phyloP scores from a whole-genome alignment of 2,113 vertebrate genomes.

The Thermophis baileyi region DNA sequence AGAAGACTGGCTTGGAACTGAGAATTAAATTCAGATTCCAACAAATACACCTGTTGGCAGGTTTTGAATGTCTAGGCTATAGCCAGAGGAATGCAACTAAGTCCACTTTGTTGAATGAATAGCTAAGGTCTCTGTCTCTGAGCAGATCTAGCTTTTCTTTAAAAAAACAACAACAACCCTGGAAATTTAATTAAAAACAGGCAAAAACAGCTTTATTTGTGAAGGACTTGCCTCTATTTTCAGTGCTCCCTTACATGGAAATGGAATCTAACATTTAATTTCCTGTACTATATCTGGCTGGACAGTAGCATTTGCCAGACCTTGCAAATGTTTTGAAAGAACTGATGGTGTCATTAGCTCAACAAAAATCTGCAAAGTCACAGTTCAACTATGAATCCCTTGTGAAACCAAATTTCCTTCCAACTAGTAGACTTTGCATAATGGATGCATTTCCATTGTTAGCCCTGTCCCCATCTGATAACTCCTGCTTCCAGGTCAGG shows the following conservation, averaged over 20 bases:
- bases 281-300: slow-evolving; percentile 43
- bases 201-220: slow-evolving; percentile 32
- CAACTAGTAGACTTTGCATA: background rate
- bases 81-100: background rate
- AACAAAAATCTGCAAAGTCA: slow-evolving; percentile 57
- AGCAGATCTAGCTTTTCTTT: background rate
- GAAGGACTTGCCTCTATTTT: slow-evolving; percentile 26
- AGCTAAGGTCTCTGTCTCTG: slow-evolving; percentile 26
- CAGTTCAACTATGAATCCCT: slow-evolving; percentile 37
- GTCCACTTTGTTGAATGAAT: background rate
- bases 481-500: background rate
- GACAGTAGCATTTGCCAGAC: slow-evolving; percentile 48
- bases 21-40: background rate
- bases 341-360: slow-evolving; percentile 51
- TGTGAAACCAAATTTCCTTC: slow-evolving; percentile 8
- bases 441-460: background rate
- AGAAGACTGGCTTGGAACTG: background rate
- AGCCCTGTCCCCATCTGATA: background rate
- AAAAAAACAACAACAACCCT: background rate
- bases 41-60: slow-evolving; percentile 1
- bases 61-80: background rate
- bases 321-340: slow-evolving; percentile 38
- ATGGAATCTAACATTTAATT: slow-evolving; percentile 59
- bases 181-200: slow-evolving; percentile 48
- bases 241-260: slow-evolving; percentile 35